Evolutionary conservation across 2,113 vertebrate genomes (phyloP).

Genomic region (Stigmatopora argus): DNA sequence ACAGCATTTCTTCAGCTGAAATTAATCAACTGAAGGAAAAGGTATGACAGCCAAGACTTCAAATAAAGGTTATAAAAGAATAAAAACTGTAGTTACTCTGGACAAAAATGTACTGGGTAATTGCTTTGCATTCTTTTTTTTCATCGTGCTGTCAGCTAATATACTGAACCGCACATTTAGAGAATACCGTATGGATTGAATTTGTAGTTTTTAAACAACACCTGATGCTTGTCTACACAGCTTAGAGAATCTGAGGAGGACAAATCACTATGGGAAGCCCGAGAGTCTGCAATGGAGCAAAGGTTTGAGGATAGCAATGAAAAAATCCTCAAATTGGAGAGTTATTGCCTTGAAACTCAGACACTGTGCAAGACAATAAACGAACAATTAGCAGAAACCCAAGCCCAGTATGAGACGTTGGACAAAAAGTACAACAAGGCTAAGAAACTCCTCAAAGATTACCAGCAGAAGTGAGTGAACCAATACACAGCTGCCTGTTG

Average conservation of each 20-base stretch:
- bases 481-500: slow-evolving; percentile 1
- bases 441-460: slow-evolving; percentile 88
- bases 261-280: slow-evolving; percentile 72
- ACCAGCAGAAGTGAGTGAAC: slow-evolving; percentile 90
- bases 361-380: slow-evolving; percentile 82
- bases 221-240: slow-evolving; percentile 51
- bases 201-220: slow-evolving; percentile 1
- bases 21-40: slow-evolving; percentile 79
- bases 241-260: slow-evolving; percentile 73
- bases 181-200: neutral
- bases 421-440: slow-evolving; percentile 91
- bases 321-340: slow-evolving; percentile 82
- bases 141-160: neutral
- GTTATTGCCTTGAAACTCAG: slow-evolving; percentile 86
- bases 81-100: slow-evolving; percentile 1
- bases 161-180: neutral
- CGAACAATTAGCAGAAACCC: slow-evolving; percentile 81
- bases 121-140: neutral
- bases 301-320: slow-evolving; percentile 79
- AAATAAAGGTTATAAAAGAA: neutral
- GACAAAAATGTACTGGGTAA: neutral
- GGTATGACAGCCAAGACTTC: slow-evolving; percentile 57
- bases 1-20: slow-evolving; percentile 77
- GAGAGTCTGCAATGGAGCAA: slow-evolving; percentile 74
- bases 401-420: slow-evolving; percentile 79